These are phyloP conservation scores for Drosophila histrio DNA, from an alignment of 2,888 invertebrate genomes.

Conservation along the genomic window DNA sequence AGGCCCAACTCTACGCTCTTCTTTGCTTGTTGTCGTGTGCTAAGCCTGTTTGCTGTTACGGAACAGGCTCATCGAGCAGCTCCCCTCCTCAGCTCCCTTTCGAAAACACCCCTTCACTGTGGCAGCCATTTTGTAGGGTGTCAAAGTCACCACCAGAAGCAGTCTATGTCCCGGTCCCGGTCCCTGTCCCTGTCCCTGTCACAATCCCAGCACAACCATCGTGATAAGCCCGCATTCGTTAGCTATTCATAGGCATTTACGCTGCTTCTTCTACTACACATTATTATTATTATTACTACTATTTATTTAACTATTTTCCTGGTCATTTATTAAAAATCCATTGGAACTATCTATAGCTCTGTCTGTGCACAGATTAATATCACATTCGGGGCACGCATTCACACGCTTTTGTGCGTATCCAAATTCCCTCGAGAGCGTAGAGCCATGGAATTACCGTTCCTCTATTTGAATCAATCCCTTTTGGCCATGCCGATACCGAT, in stretches of 20 bases:
- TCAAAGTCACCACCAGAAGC: slow-evolving; percentile 40
- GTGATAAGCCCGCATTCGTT: slow-evolving; percentile 49
- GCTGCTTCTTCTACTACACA: slow-evolving; percentile 9
- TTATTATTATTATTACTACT: slow-evolving; percentile 41
- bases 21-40: neutral
- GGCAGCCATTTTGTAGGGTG: slow-evolving; percentile 66
- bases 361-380: slow-evolving; percentile 62
- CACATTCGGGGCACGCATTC: slow-evolving; percentile 72
- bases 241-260: slow-evolving; percentile 65
- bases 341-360: slow-evolving; percentile 46
- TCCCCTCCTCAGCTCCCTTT: neutral
- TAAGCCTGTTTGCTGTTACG: slow-evolving; percentile 44
- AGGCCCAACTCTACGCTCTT: neutral
- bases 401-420: slow-evolving; percentile 74
- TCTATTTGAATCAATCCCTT: slow-evolving; percentile 28
- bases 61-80: slow-evolving; percentile 54
- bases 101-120: no score
- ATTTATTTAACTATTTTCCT: slow-evolving; percentile 39
- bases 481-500: slow-evolving; percentile 29
- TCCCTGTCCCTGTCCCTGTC: neutral
- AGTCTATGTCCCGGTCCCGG: neutral
- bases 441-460: slow-evolving; percentile 18
- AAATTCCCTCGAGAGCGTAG: slow-evolving; percentile 65
- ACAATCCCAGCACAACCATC: slow-evolving; percentile 6
- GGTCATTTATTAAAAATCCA: slow-evolving; percentile 72